Evolutionary conservation across 2,113 vertebrate genomes (phyloP).

Genomic region (Spea multiplicata): DNA sequence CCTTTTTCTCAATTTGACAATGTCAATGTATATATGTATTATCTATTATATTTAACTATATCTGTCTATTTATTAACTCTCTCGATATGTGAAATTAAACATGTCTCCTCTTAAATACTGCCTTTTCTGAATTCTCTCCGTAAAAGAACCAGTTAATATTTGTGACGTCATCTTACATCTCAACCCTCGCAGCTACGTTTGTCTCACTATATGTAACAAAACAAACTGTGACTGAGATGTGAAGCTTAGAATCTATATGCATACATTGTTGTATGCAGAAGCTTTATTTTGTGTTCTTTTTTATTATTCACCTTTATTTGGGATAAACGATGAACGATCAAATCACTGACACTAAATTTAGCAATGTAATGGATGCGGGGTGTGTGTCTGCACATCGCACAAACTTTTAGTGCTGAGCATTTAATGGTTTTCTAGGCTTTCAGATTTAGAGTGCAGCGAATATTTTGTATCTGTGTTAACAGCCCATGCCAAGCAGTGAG

Average conservation of each 20-base stretch:
- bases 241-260: no score
- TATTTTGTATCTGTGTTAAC: no score
- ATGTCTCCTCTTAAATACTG: background rate
- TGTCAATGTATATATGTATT: background rate
- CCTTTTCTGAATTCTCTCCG: no score
- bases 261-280: no score
- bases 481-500: no score
- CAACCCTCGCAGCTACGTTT: background rate
- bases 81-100: background rate
- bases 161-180: background rate
- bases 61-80: conserved; percentile 10
- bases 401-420: background rate
- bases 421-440: no score
- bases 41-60: background rate
- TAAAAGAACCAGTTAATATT: no score
- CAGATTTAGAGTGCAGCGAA: no score
- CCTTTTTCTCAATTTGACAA: background rate
- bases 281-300: background rate
- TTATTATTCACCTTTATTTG: background rate
- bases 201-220: background rate
- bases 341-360: background rate
- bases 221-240: no score
- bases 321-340: background rate
- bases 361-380: background rate
- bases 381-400: background rate